Percentiles rank a stretch among this genome's conserved stretches.
These are phyloP conservation scores for Nerophis ophidion DNA, from an alignment of 2,113 vertebrate genomes.

Conservation along the genomic window DNA sequence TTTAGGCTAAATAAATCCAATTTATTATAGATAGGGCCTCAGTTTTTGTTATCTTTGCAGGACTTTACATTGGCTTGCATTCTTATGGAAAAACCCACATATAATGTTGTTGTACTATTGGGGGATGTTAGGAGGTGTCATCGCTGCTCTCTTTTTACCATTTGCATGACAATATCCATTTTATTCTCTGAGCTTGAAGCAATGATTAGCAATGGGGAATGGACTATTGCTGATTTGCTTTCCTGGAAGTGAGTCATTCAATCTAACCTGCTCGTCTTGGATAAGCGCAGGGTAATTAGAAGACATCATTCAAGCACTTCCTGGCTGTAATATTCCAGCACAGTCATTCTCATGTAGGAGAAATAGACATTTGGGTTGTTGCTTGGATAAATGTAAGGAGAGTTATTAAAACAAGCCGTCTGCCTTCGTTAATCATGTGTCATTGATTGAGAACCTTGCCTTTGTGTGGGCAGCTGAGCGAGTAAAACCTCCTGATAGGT, in stretches of 20 bases:
- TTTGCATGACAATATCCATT: conserved; percentile 10
- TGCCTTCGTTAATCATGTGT: conserved; percentile 22
- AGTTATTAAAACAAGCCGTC: conserved; percentile 12
- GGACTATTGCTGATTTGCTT: conserved; percentile 7
- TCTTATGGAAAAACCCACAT: too few species aligned
- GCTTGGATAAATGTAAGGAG: conserved; percentile 13
- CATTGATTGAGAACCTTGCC: conserved; percentile 14
- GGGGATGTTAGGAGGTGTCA: not conserved
- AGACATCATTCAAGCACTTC: conserved; percentile 25
- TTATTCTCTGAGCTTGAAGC: conserved; percentile 19
- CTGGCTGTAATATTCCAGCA: not conserved
- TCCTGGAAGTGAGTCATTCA: conserved; percentile 18
- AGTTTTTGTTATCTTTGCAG: not conserved
- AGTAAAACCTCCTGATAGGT: conserved; percentile 6
- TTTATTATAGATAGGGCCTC: not conserved
- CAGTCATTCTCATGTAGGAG: not conserved
- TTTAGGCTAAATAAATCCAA: too few species aligned
- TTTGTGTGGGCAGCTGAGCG: not conserved
- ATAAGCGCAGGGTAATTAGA: conserved; percentile 31
- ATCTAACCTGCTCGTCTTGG: conserved; percentile 24
- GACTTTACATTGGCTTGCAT: not conserved
- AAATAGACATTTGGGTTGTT: conserved; percentile 18
- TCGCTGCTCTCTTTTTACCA: conserved; percentile 21
- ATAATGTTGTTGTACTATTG: not conserved
- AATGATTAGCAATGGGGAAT: conserved; percentile 12